Evolutionary conservation across 2,888 invertebrate species (phyloP).

Genomic region (Polymixis flavicincta): DNA sequence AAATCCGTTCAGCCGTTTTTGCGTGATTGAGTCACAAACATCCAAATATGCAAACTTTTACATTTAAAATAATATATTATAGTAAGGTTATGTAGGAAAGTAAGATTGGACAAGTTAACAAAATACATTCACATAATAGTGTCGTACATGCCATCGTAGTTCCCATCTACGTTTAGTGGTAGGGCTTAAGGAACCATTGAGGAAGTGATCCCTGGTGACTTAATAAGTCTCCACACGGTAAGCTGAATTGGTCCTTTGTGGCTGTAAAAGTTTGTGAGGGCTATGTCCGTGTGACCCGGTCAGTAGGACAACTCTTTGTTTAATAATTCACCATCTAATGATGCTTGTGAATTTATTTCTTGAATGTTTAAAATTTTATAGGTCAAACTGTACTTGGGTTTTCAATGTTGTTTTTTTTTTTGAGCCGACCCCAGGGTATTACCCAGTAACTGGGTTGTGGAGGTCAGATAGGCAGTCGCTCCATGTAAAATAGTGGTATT

Average conservation of each 20-base stretch:
- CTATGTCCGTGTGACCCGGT: conserved; percentile 22
- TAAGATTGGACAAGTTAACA: too few relatives aligned
- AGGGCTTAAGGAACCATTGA: background rate
- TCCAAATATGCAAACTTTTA: too few relatives aligned
- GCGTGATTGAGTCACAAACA: too few relatives aligned
- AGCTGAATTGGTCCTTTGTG: conserved; percentile 23
- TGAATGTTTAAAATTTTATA: background rate
- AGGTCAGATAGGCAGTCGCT: too few relatives aligned
- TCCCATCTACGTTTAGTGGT: conserved; percentile 1
- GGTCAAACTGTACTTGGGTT: too few relatives aligned
- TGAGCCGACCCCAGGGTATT: too few relatives aligned
- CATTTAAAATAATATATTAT: too few relatives aligned
- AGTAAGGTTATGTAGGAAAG: too few relatives aligned
- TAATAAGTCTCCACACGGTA: conserved; percentile 25
- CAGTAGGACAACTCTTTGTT: conserved; percentile 21
- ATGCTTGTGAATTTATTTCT: conserved; percentile 10
- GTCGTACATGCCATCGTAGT: background rate
- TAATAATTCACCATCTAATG: background rate
- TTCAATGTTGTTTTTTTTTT: too few relatives aligned
- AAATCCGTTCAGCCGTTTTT: too few relatives aligned
- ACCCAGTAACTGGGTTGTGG: too few relatives aligned
- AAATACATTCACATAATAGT: background rate
- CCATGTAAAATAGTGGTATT: too few relatives aligned
- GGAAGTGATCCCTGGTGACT: conserved; percentile 22
- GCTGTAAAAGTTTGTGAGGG: conserved; percentile 24